Conservation (phyloP, 2,113 vertebrate species). For the Psittacula cyanocephala region DNA sequence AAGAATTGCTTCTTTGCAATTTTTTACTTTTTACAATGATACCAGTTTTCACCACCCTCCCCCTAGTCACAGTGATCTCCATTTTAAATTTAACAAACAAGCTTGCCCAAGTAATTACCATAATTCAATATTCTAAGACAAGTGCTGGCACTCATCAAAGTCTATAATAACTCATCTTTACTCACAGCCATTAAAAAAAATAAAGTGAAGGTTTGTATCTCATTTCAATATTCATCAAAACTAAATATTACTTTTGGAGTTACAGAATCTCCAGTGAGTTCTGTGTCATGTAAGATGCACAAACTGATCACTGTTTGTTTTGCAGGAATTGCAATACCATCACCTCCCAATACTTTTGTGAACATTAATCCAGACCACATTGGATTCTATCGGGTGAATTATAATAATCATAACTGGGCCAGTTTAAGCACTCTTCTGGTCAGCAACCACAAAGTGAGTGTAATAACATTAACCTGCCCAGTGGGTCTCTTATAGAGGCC, state of each 20-base stretch:
- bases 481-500: neutral
- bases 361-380: constrained; percentile 89
- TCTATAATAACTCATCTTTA: neutral
- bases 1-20: neutral
- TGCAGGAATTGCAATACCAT: constrained; percentile 69
- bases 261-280: neutral
- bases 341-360: constrained; percentile 51
- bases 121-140: neutral
- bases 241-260: neutral
- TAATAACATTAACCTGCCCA: neutral
- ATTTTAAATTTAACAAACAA: neutral
- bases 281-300: neutral
- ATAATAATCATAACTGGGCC: constrained; percentile 78
- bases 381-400: constrained; percentile 93
- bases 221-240: constrained; percentile 11
- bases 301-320: constrained; percentile 18
- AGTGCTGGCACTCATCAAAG: neutral
- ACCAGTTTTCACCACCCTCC: neutral
- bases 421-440: constrained; percentile 64
- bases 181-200: neutral
- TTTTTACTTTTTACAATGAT: neutral
- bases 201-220: neutral
- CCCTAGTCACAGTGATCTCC: neutral
- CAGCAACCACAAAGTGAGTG: constrained; percentile 70
- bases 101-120: neutral